These are phyloP conservation scores for Rhabdornis inornatus DNA, from an alignment of 2,113 vertebrate genomes.

Conservation along the genomic window DNA sequence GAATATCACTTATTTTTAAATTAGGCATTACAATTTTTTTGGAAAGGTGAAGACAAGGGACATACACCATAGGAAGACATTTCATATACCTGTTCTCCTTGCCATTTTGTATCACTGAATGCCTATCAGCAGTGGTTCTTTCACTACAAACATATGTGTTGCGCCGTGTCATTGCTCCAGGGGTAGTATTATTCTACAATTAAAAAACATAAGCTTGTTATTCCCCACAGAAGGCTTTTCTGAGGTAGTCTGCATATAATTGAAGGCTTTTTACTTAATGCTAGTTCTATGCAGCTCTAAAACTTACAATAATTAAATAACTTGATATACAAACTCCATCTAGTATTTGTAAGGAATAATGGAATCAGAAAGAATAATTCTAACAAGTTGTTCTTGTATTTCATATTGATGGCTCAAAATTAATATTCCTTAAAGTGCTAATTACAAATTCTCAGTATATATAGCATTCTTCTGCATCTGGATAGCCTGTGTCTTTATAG, in stretches of 20 bases:
- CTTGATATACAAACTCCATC: background rate
- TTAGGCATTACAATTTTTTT: background rate
- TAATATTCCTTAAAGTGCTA: background rate
- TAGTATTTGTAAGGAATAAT: background rate
- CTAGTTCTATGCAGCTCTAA: background rate
- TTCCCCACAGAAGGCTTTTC: background rate
- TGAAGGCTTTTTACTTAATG: background rate
- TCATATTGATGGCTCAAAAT: background rate
- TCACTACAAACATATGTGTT: constrained; percentile 98
- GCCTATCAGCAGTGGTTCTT: constrained; percentile 86
- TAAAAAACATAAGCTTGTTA: constrained; percentile 24
- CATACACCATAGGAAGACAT: constrained; percentile 11
- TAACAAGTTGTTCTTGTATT: background rate
- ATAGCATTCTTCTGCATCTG: background rate
- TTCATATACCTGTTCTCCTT: constrained; percentile 92
- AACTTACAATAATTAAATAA: background rate
- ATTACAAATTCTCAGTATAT: background rate
- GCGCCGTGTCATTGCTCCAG: constrained; percentile 91
- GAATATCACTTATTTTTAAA: background rate
- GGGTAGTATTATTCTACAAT: constrained; percentile 85
- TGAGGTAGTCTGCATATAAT: background rate
- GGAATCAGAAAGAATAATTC: background rate
- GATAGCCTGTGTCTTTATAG: background rate
- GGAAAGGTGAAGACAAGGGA: constrained; percentile 12
- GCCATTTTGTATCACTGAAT: constrained; percentile 94